These are phyloP conservation scores for Hirtodrosophila cameraria DNA, from an alignment of 2,888 invertebrate genomes.

Conservation along the genomic window DNA sequence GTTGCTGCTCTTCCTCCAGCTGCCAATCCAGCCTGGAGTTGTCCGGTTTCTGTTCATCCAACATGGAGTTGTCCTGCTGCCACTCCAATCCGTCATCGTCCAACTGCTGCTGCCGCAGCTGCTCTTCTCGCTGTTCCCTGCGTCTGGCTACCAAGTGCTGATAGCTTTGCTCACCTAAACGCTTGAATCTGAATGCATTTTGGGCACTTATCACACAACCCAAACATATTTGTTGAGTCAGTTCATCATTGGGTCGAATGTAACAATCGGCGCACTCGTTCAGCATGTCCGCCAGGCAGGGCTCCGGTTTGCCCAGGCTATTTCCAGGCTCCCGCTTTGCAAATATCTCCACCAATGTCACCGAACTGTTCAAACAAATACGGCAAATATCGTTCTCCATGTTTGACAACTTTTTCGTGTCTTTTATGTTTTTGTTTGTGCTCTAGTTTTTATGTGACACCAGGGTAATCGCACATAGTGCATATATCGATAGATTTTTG, in stretches of 20 bases:
- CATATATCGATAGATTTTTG: slow-evolving; percentile 11
- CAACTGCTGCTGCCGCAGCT: too few species aligned
- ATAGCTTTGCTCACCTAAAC: slow-evolving; percentile 36
- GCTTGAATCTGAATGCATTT: slow-evolving; percentile 44
- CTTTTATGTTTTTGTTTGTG: background rate
- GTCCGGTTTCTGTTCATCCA: too few species aligned
- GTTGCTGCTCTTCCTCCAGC: too few species aligned
- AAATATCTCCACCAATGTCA: slow-evolving; percentile 42
- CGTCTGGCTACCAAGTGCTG: background rate
- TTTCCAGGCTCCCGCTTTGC: slow-evolving; percentile 7
- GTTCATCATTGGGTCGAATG: slow-evolving; percentile 22
- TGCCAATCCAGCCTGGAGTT: too few species aligned
- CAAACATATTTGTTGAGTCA: slow-evolving; percentile 42
- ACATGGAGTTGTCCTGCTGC: too few species aligned
- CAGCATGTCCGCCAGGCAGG: slow-evolving; percentile 44
- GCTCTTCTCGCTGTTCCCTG: background rate
- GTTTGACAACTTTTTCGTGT: background rate
- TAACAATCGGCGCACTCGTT: slow-evolving; percentile 39
- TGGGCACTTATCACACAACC: slow-evolving; percentile 34
- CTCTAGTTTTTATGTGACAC: background rate
- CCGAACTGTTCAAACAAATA: slow-evolving; percentile 21
- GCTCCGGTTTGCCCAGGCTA: slow-evolving; percentile 18
- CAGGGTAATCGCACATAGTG: slow-evolving; percentile 8
- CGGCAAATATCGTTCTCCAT: slow-evolving; percentile 36
- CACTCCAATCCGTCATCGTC: too few species aligned